These are phyloP conservation scores for Cephus nigrinus DNA, from an alignment of 2,888 invertebrate species.

Conservation along the genomic window DNA sequence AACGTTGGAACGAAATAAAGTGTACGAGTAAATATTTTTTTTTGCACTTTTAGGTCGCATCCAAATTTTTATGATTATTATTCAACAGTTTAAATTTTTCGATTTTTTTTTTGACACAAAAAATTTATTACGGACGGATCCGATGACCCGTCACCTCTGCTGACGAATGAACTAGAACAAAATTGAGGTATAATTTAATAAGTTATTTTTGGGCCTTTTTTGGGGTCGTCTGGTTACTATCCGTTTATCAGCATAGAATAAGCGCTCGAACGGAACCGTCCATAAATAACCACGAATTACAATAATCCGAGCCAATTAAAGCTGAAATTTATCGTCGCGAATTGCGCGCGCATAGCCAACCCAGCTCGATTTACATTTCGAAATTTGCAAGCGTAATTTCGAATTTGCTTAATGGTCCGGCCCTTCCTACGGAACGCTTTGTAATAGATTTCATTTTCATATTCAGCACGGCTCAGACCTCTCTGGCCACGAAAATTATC, in stretches of 20 bases:
- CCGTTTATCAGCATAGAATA: background rate
- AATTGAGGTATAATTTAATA: constrained; percentile 55
- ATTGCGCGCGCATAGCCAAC: constrained; percentile 33
- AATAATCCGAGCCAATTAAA: constrained; percentile 64
- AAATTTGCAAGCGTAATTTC: constrained; percentile 61
- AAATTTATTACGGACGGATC: background rate
- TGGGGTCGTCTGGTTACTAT: constrained; percentile 20
- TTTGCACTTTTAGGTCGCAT: background rate
- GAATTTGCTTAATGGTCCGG: constrained; percentile 49
- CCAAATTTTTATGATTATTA: background rate
- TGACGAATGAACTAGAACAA: constrained; percentile 37
- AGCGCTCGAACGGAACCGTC: constrained; percentile 6
- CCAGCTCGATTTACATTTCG: constrained; percentile 53
- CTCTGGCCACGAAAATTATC: background rate
- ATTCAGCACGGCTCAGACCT: constrained; percentile 31
- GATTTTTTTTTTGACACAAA: background rate
- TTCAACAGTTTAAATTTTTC: background rate
- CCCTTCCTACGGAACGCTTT: constrained; percentile 15
- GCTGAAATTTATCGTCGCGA: constrained; percentile 59
- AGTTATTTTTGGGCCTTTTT: constrained; percentile 45
- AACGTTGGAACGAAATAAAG: background rate
- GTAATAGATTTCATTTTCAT: constrained; percentile 56
- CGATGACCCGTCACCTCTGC: constrained; percentile 39
- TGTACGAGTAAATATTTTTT: background rate
- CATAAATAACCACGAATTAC: constrained; percentile 62